Evolutionary conservation across 2,797 vertebrate genomes (phyloP), one percentile per base, ranked within the genome.

Genomic region (Onychomys arenicola): DNA sequence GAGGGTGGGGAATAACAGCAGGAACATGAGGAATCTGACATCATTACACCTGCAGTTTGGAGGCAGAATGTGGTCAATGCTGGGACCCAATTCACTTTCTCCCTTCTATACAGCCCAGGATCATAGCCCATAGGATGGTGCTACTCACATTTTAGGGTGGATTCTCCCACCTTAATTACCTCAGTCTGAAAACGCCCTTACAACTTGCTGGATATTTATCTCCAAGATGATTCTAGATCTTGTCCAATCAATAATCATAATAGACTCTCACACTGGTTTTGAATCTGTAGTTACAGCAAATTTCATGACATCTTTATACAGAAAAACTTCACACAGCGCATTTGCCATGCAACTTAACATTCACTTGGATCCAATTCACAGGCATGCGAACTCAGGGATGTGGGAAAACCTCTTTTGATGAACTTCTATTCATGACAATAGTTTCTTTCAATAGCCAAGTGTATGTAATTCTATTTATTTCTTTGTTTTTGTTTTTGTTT

Each of bases 371-470:
- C 23, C 17, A 84, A 4, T 3, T 86, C 59, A 23, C 43, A 81
- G 85, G 4, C 37, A 12, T 46, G 19, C 40, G 57, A 93, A 65
- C 23, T 89, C 11, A 55, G 82, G 17, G 25, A 17, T 69, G 14
- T 61, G 76, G n/a, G 52, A 29, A 43, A 80, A 65, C 78, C 43
- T 49, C 34, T 92, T 92, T 59, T 49, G 32, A 89, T 89, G 67
- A 94, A 85, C 14, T 61, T 96, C 25, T 90, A 5, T 80, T 96
- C 55, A 69, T 43, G 29, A 89, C 59, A 23, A 32, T 46, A n/a
- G 8, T 83, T 4, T 82, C 43, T 85, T 49, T 87, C 21, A 55
- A 88, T 78, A 67, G 0, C 3, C 61, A 91, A 61, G 17, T 29
- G 49, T 29, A 27, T 83, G 27, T 52, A 61, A n/a, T 27, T 85